Percentiles rank a stretch among this genome's conserved stretches.
Evolutionary conservation across 2,797 vertebrate genomes (phyloP).

Genomic region (Alca torda): DNA sequence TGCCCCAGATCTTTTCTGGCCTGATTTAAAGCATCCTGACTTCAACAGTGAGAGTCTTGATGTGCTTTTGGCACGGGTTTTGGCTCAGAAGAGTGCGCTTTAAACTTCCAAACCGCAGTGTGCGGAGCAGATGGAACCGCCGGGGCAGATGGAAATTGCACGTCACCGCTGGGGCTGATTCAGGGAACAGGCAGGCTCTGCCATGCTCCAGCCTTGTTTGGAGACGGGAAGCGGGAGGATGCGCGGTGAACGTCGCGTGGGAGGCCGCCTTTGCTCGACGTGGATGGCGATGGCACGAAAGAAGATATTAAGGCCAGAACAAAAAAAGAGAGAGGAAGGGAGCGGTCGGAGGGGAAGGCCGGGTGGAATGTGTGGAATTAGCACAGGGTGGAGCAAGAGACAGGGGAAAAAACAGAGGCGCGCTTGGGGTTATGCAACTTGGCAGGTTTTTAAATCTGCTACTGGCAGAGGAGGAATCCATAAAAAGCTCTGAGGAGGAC

Average conservation of each 20-base stretch:
- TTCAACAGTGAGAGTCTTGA: not conserved
- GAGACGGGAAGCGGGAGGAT: not conserved
- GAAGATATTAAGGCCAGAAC: not conserved
- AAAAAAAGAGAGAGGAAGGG: constrained; percentile 36
- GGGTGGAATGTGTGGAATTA: constrained; percentile 59
- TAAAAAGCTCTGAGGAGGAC: constrained; percentile 6
- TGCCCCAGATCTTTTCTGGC: not conserved
- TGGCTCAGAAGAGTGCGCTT: not conserved
- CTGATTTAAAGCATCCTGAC: not conserved
- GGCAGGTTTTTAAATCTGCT: not conserved
- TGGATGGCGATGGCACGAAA: not conserved
- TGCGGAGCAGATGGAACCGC: not conserved
- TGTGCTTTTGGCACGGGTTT: not conserved
- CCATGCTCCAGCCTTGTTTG: not conserved
- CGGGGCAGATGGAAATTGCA: constrained; percentile 39
- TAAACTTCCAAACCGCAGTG: constrained; percentile 18
- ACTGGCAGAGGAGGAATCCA: not conserved
- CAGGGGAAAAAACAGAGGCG: not conserved
- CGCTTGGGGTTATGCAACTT: not conserved
- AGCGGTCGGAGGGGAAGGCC: constrained; percentile 5
- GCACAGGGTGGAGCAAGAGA: constrained; percentile 47
- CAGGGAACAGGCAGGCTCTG: constrained; percentile 52
- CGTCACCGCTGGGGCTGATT: constrained; percentile 19
- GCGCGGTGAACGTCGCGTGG: not conserved
- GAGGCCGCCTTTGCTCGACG: not conserved